Conservation (phyloP, 2,797 vertebrate genomes). For the Buphagus erythrorhynchus region DNA sequence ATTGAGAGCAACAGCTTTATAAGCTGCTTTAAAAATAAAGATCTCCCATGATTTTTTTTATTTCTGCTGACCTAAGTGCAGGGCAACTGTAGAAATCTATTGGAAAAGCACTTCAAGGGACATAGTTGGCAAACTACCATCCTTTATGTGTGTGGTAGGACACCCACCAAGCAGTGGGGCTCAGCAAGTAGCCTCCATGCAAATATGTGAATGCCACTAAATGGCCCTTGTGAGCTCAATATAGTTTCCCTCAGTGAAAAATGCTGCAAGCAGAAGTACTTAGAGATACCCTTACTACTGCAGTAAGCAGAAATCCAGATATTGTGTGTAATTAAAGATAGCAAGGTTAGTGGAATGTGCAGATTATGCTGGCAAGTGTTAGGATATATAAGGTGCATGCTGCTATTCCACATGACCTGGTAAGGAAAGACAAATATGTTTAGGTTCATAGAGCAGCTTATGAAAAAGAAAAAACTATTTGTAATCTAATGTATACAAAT, state of each 20-base stretch:
- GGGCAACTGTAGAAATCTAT: background rate
- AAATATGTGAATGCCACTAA: background rate
- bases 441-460: background rate
- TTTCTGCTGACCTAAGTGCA: background rate
- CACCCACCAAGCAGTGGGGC: background rate
- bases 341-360: background rate
- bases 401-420: background rate
- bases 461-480: background rate
- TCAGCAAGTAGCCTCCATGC: background rate
- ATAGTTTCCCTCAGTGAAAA: background rate
- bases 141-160: background rate
- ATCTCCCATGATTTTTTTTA: background rate
- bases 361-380: background rate
- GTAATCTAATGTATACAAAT: background rate
- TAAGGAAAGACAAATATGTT: background rate
- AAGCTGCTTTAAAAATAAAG: background rate
- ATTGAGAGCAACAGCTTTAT: background rate
- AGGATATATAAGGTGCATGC: background rate
- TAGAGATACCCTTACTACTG: background rate
- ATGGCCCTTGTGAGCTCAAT: background rate
- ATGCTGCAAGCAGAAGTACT: background rate
- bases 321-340: background rate
- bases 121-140: background rate
- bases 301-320: constrained; percentile 8
- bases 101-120: background rate